These are phyloP conservation scores for Tauraco erythrolophus DNA, from an alignment of 2,113 vertebrate species.

Conservation along the genomic window DNA sequence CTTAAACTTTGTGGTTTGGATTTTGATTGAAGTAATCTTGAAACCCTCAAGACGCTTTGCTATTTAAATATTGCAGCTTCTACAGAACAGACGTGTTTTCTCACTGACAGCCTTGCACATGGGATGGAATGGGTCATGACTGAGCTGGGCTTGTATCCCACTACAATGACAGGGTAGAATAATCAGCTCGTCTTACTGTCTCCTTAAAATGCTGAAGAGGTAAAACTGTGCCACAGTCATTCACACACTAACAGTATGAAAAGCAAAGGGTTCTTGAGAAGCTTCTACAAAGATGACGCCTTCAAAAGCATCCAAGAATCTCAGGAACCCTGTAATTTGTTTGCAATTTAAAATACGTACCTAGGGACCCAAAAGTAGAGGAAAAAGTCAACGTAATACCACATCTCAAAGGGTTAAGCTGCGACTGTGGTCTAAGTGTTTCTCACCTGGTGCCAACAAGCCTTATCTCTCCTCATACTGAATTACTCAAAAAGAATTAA, in stretches of 20 bases:
- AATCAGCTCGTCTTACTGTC: not conserved
- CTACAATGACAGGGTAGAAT: not conserved
- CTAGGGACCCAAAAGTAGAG: not conserved
- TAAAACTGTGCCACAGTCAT: not conserved
- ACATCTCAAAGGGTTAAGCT: not conserved
- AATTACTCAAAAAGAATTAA: not conserved
- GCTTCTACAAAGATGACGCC: not conserved
- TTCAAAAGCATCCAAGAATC: not conserved
- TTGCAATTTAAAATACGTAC: not conserved
- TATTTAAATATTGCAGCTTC: not conserved
- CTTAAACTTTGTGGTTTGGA: not conserved
- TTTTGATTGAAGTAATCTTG: not conserved
- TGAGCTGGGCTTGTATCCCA: not conserved
- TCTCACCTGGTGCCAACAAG: not conserved
- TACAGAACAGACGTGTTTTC: not conserved
- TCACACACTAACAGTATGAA: not conserved
- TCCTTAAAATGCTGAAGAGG: not conserved
- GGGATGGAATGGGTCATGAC: not conserved
- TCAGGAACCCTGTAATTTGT: not conserved
- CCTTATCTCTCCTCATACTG: not conserved
- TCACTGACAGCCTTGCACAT: not conserved
- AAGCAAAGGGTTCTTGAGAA: not conserved
- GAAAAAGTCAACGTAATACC: not conserved
- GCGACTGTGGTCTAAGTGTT: not conserved
- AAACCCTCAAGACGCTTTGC: not conserved